These are phyloP conservation scores for Andrena marginata DNA, from an alignment of 2,888 invertebrate species.

Conservation along the genomic window DNA sequence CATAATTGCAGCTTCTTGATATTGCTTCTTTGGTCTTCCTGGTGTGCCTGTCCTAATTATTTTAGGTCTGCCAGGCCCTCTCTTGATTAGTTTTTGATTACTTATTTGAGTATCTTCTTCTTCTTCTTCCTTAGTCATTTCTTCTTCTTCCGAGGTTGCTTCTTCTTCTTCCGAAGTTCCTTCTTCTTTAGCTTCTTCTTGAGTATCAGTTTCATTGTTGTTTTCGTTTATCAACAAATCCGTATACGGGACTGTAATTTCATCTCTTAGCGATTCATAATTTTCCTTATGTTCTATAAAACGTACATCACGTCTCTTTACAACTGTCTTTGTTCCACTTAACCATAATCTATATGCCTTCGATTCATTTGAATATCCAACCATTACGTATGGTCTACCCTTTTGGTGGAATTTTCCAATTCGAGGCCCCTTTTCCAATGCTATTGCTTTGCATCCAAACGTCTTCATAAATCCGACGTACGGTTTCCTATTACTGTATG, in stretches of 20 bases:
- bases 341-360: constrained; percentile 70
- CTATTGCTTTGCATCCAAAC: constrained; percentile 58
- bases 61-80: constrained; percentile 49
- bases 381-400: constrained; percentile 53
- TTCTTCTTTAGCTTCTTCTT: not conserved
- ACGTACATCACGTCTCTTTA: constrained; percentile 60
- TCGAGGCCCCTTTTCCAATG: constrained; percentile 41
- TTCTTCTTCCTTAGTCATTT: not conserved
- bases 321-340: constrained; percentile 55
- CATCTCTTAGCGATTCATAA: not conserved
- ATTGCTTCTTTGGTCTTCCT: constrained; percentile 73
- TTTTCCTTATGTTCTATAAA: constrained; percentile 8
- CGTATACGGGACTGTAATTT: not conserved
- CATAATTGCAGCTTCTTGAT: not conserved
- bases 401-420: constrained; percentile 62
- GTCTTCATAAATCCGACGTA: constrained; percentile 59
- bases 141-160: not conserved
- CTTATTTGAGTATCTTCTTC: constrained; percentile 1
- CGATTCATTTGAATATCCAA: constrained; percentile 64
- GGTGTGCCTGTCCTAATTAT: constrained; percentile 82
- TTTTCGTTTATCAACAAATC: constrained; percentile 42
- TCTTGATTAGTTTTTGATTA: constrained; percentile 8
- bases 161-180: not conserved
- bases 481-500: constrained; percentile 57
- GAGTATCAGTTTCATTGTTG: not conserved